Evolutionary conservation across 92 coral and sea anemone species (phyloP).

Genomic region (Paramuricea clavata): DNA sequence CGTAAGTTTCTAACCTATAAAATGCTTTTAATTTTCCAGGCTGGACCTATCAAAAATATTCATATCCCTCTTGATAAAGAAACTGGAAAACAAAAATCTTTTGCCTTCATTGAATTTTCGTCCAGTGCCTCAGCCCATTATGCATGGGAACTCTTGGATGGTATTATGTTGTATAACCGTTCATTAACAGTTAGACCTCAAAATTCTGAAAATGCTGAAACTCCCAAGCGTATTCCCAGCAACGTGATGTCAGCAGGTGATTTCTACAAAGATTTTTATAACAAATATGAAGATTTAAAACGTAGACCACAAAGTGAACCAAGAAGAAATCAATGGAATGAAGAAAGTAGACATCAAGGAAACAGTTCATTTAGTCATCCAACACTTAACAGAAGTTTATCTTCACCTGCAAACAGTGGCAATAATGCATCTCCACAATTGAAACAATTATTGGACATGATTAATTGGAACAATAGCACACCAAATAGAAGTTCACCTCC

Average conservation of each 20-base stretch:
- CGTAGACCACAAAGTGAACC: conserved; percentile 52
- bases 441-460: conserved; percentile 48
- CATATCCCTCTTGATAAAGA: conserved; percentile 91
- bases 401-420: conserved; percentile 7
- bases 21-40: conserved; percentile 54
- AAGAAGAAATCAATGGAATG: conserved; percentile 19
- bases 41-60: conserved; percentile 90
- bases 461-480: not conserved
- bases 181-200: conserved; percentile 71
- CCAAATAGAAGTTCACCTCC: not conserved
- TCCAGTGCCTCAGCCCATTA: conserved; percentile 80
- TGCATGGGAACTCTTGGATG: conserved; percentile 82
- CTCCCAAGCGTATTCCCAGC: conserved; percentile 31
- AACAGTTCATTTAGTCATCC: conserved; percentile 12
- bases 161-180: conserved; percentile 81
- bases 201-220: conserved; percentile 13
- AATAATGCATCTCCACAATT: conserved; percentile 39
- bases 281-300: conserved; percentile 13
- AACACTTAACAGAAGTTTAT: conserved; percentile 2
- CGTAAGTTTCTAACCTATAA: no score
- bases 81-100: conserved; percentile 76
- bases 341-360: not conserved
- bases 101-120: conserved; percentile 88
- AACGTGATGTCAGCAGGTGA: conserved; percentile 13
- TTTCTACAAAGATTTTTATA: conserved; percentile 37